A percentile compares a stretch with the other conserved stretches of the same genome.
These are phyloP conservation scores for Dorcus hopei DNA, from an alignment of 2,888 invertebrate genomes.

Conservation along the genomic window DNA sequence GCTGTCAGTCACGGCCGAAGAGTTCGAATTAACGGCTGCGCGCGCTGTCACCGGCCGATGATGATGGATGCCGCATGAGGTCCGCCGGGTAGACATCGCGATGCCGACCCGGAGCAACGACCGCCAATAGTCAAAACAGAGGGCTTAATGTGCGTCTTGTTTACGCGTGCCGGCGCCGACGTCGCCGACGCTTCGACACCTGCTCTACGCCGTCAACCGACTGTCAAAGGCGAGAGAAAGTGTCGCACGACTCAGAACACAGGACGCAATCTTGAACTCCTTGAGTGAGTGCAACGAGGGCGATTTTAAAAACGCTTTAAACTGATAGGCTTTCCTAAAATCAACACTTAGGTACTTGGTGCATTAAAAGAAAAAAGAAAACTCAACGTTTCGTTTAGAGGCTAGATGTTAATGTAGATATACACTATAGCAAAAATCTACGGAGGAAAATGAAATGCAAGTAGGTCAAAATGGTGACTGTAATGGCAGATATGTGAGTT, in stretches of 20 bases:
- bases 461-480: too few relatives aligned
- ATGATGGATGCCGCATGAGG: conserved; percentile 17
- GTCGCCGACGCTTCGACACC: conserved; percentile 33
- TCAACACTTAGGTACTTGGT: too few relatives aligned
- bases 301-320: too few relatives aligned
- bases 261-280: conserved; percentile 7
- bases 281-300: not conserved
- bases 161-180: conserved; percentile 31
- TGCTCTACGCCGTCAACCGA: conserved; percentile 29
- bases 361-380: too few relatives aligned
- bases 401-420: too few relatives aligned
- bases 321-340: too few relatives aligned
- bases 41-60: conserved; percentile 23
- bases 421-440: too few relatives aligned
- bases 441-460: too few relatives aligned
- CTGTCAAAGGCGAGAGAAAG: conserved; percentile 23
- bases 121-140: conserved; percentile 28
- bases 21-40: conserved; percentile 26
- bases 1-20: conserved; percentile 23
- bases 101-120: conserved; percentile 20
- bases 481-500: too few relatives aligned
- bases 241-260: conserved; percentile 3
- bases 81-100: not conserved
- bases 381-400: too few relatives aligned
- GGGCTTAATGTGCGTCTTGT: conserved; percentile 26